Evolutionary conservation across 2,113 vertebrate species (phyloP).

Genomic region (Fregetta grallaria): DNA sequence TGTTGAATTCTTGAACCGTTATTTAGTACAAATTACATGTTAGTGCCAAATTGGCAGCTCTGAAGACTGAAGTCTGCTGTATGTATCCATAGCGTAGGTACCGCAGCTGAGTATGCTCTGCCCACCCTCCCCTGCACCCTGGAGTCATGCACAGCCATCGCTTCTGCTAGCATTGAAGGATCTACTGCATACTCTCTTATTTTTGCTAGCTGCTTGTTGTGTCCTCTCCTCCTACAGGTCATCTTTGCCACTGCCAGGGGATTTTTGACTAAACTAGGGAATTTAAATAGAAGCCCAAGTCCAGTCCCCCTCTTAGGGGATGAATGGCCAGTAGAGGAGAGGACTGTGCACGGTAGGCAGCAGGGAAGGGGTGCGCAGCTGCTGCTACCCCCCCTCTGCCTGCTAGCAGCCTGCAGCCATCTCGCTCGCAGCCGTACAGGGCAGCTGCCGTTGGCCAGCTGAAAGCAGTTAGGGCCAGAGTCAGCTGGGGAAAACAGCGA

Average conservation of each 20-base stretch:
- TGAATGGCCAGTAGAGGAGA: not conserved
- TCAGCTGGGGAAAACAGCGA: not conserved
- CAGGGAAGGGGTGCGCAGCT: not conserved
- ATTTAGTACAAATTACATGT: slow-evolving; percentile 16
- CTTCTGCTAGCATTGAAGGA: rapidly evolving
- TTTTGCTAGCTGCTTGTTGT: not conserved
- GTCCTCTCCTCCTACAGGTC: not conserved
- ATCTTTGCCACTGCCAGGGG: not conserved
- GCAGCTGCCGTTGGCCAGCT: slow-evolving; percentile 38
- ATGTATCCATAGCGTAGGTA: not conserved
- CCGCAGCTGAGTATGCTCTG: rapidly evolving
- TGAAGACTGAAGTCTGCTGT: not conserved
- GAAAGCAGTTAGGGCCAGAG: slow-evolving; percentile 18
- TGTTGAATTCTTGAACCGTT: slow-evolving; percentile 16
- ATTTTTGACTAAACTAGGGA: not conserved
- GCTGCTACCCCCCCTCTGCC: not conserved
- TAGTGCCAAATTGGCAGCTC: not conserved
- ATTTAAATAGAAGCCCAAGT: not conserved
- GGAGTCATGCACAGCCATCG: rapidly evolving
- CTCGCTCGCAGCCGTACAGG: not conserved
- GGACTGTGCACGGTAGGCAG: rapidly evolving
- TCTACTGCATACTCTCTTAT: rapidly evolving
- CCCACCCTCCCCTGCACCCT: not conserved
- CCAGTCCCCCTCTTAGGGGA: rapidly evolving
- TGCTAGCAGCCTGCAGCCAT: not conserved